These are phyloP conservation scores for Prolemur simus DNA, from an alignment of 2,113 vertebrate species.

Conservation along the genomic window DNA sequence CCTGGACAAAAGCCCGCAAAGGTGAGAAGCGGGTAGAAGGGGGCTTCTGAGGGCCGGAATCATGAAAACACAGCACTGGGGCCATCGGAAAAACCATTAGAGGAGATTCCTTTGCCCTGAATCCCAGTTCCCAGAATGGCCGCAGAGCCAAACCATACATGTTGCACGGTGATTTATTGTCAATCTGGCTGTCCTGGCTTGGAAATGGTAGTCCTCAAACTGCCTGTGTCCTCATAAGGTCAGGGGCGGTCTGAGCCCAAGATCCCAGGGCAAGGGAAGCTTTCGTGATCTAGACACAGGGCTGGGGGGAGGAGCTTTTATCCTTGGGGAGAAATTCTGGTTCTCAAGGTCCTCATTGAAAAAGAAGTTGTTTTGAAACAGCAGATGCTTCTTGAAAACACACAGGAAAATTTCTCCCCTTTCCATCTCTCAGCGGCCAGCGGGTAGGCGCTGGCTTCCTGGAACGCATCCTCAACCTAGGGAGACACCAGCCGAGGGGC, in stretches of 20 bases:
- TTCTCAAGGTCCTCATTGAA: background rate
- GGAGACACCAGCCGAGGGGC: background rate
- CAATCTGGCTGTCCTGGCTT: background rate
- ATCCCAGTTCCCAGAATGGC: background rate
- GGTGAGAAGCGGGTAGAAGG: background rate
- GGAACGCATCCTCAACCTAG: background rate
- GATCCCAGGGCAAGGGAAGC: background rate
- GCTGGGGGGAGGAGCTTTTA: background rate
- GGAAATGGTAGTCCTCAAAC: background rate
- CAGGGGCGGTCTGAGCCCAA: background rate
- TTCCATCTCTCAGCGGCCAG: background rate
- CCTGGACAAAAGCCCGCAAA: background rate
- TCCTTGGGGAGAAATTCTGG: background rate
- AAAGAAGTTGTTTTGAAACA: constrained; percentile 45
- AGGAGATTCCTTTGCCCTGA: constrained; percentile 50
- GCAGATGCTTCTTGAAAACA: constrained; percentile 40
- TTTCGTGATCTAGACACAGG: background rate
- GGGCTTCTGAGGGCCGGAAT: background rate
- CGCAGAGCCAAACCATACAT: background rate
- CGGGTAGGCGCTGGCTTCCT: background rate
- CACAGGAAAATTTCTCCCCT: background rate
- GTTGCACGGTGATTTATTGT: constrained; percentile 44
- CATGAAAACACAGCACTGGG: background rate
- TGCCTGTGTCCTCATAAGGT: background rate
- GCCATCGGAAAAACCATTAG: constrained; percentile 61